These are phyloP conservation scores for Acheta domesticus DNA, from an alignment of 2,888 invertebrate genomes.

Conservation along the genomic window DNA sequence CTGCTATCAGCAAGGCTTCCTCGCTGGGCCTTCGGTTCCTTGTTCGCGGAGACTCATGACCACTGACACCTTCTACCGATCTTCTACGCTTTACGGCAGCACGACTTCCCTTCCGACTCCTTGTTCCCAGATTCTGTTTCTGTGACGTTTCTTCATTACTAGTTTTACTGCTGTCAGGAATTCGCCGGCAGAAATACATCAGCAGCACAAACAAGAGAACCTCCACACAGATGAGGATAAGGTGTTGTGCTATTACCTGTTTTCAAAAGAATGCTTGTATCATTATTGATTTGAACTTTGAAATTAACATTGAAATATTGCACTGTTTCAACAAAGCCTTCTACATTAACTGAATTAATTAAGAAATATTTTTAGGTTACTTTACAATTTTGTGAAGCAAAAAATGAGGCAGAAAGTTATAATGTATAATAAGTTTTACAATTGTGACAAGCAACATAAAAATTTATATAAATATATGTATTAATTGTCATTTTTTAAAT, in stretches of 20 bases:
- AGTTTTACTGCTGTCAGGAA: slow-evolving; percentile 47
- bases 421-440: too few species aligned
- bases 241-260: slow-evolving; percentile 43
- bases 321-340: too few species aligned
- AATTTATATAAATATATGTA: too few species aligned
- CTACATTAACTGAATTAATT: too few species aligned
- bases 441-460: too few species aligned
- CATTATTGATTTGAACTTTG: too few species aligned
- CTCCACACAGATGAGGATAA: slow-evolving; percentile 44
- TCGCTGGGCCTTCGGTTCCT: slow-evolving; percentile 70
- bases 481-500: too few species aligned
- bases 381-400: too few species aligned
- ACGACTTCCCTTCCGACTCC: slow-evolving; percentile 32
- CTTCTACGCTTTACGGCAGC: slow-evolving; percentile 36
- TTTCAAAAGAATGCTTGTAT: too few species aligned
- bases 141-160: slow-evolving; percentile 41
- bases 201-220: slow-evolving; percentile 45
- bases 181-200: slow-evolving; percentile 52
- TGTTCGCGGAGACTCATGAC: slow-evolving; percentile 44
- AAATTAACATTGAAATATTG: too few species aligned
- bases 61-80: slow-evolving; percentile 58
- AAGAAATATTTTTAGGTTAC: too few species aligned
- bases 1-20: slow-evolving; percentile 49
- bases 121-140: slow-evolving; percentile 38
- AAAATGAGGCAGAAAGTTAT: too few species aligned